Percentiles rank a stretch among this genome's conserved stretches.
Conservation (phyloP, 2,113 vertebrate genomes). For the Tetraodon nigroviridis region DNA sequence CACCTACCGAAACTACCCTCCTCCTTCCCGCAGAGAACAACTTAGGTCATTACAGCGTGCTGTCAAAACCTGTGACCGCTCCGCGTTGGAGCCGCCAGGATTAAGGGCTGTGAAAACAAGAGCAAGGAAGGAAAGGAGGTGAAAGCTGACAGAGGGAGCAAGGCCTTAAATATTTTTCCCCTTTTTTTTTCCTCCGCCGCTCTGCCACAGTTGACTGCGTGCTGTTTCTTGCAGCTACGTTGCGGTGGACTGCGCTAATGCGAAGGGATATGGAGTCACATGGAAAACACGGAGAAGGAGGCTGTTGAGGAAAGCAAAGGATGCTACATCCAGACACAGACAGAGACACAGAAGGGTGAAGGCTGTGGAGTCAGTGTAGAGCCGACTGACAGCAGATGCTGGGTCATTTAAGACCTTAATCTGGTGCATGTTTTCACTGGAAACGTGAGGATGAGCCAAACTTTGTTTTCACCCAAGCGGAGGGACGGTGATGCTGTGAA, state of each 20-base stretch:
- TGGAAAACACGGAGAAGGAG: constrained; percentile 52
- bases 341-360: too few species aligned
- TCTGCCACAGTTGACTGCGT: constrained; percentile 59
- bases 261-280: constrained; percentile 52
- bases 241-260: constrained; percentile 60
- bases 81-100: constrained; percentile 60
- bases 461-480: too few species aligned
- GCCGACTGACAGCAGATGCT: too few species aligned
- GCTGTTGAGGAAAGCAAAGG: constrained; percentile 1
- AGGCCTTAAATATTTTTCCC: constrained; percentile 66
- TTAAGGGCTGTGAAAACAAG: constrained; percentile 72
- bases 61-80: constrained; percentile 77
- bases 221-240: constrained; percentile 69
- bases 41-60: constrained; percentile 76
- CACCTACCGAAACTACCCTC: constrained; percentile 38
- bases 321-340: too few species aligned
- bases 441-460: neutral
- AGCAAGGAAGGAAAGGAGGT: constrained; percentile 59
- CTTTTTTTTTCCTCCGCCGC: constrained; percentile 16
- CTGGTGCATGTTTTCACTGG: constrained; percentile 1
- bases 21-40: constrained; percentile 61
- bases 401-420: neutral
- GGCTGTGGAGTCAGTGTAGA: too few species aligned
- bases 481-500: too few species aligned
- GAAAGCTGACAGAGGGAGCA: constrained; percentile 67